Base-by-base conservation (phyloP, 2,888 invertebrate genomes). In the Seira ritae region DNA sequence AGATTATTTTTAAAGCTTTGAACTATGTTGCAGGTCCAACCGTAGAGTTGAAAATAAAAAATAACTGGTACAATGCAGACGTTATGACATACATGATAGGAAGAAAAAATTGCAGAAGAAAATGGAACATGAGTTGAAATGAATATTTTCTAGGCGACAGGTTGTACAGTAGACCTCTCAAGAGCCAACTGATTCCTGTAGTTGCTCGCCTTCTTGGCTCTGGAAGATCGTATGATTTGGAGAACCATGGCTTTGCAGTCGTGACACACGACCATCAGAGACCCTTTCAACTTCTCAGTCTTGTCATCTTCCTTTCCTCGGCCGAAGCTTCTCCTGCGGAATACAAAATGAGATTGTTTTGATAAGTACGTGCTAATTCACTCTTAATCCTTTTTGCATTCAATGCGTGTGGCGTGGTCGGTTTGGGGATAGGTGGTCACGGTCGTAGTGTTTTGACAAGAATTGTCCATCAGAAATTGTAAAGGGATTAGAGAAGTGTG, bases 211-310 rank as follows among this genome's bases (percentile, higher is more conserved):
- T 96, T 94, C 85, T 95, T 95, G 81, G 95, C 95, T 90, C 95
- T 94, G 87, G 96, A 96, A 22, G 97, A 96, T 91, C 96, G 95
- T 90, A 98, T 97, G 90, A 98, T 97, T 92, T 97, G 96, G 89
- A 97, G 94, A 72, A 86, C 86, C 95, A 98, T 96, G 84, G 96
- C 95, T 91, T 96, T 96, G 92, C 98, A 98, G 92, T 98, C 98
- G 91, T 96, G 95, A 91, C 98, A 98, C 69, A 98, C 97, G 85
- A 95, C 94, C 95, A 97, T 96, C 90, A 95, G 94, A 84, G 96
- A 94, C 67, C 92, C 92, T 86, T 90, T 91, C 84, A 91, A 84
- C 86, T 90, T 90, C 84, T 91, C 91, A 85, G 89, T 90, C 88
- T 90, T 90, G 77, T 89, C 89, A 84, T 88, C 93, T 20, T 93